Evolutionary conservation across 2,888 invertebrate species (phyloP), one percentile per base, ranked within the genome.

Genomic region (Odontocerum albicorne): DNA sequence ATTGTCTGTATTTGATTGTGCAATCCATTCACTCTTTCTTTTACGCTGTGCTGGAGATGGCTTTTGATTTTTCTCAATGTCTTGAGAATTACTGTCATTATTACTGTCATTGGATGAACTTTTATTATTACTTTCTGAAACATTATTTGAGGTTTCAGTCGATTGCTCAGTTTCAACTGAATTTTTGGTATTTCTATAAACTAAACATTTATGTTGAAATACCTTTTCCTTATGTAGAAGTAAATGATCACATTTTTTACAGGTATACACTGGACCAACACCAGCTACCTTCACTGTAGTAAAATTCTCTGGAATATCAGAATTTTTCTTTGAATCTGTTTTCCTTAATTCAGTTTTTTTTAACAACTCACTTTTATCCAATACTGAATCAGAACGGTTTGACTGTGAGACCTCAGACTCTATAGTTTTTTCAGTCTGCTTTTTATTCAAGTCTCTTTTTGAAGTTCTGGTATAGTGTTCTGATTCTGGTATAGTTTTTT

Each of bases 221-320:
- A 77, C 72, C 2, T 73, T 71, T 45, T 75, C 72, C 63, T 72
- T 72, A 56, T 72, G 74, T 3, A 77, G 63, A 59, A 78, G 76
- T 58, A 77, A 75, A 61, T 75, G 70, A 57, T 74, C 74, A 57
- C 78, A 78, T 15, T 76, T 62, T 62, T 72, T 73, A 65, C 78
- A 78, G 60, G 76, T 75, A 63, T 71, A 77, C 13, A 78, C 63
- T n/a, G 70, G 65, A 43, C 78, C 78, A 1, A 77, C 75, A 35
- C 72, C 73, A 64, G 72, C 74, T 0, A 77, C 77, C 67, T 75
- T 77, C 6, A 77, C 74, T 63, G 67, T 74, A 57, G 71, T 71
- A 27, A 46, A 46, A 13, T 16, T 35, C 2, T 40, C 40, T 3
- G 49, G 32, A 17, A 22, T 42, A n/a, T n/a, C n/a, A n/a, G n/a